Evolutionary conservation across 2,888 invertebrate species (phyloP).

Genomic region (Ormyrus nitidulus): DNA sequence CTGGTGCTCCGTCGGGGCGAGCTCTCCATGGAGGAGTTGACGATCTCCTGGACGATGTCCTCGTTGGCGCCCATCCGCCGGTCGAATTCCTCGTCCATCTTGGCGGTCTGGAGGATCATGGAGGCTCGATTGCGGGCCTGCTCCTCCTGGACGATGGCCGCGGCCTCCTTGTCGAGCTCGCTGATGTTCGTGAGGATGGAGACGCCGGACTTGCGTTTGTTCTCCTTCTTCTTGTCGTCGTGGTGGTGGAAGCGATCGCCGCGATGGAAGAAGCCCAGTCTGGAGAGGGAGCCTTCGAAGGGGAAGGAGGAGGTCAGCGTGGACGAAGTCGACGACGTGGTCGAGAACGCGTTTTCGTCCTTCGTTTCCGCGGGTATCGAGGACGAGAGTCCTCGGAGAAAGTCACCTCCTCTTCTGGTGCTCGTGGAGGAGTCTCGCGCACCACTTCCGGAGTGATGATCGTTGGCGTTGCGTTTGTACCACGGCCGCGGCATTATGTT

Average conservation of each 20-base stretch:
- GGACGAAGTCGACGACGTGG: constrained; percentile 59
- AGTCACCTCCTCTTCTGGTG: constrained; percentile 59
- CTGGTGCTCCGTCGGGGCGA: constrained; percentile 72
- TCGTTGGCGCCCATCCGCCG: constrained; percentile 61
- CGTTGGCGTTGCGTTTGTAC: constrained; percentile 78
- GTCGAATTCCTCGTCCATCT: constrained; percentile 57
- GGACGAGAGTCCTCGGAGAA: constrained; percentile 61
- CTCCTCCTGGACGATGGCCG: constrained; percentile 82
- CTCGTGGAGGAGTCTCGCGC: constrained; percentile 54
- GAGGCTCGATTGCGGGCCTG: constrained; percentile 71
- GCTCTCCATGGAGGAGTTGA: constrained; percentile 67
- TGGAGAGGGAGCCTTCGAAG: constrained; percentile 76
- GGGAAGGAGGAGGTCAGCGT: constrained; percentile 67
- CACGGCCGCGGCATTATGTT: constrained; percentile 78
- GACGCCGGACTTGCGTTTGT: constrained; percentile 79
- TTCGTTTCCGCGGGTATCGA: constrained; percentile 56
- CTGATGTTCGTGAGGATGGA: constrained; percentile 85
- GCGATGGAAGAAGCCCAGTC: constrained; percentile 72
- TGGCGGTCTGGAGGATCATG: constrained; percentile 63
- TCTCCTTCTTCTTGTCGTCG: constrained; percentile 70
- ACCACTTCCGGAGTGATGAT: constrained; percentile 10
- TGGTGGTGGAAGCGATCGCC: constrained; percentile 60
- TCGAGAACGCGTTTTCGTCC: constrained; percentile 55
- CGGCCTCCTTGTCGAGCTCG: constrained; percentile 87
- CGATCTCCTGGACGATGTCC: constrained; percentile 66